Evolutionary conservation across 2,113 vertebrate genomes (phyloP), one percentile per base, ranked within the genome.

Genomic region (Eulemur rufifrons): DNA sequence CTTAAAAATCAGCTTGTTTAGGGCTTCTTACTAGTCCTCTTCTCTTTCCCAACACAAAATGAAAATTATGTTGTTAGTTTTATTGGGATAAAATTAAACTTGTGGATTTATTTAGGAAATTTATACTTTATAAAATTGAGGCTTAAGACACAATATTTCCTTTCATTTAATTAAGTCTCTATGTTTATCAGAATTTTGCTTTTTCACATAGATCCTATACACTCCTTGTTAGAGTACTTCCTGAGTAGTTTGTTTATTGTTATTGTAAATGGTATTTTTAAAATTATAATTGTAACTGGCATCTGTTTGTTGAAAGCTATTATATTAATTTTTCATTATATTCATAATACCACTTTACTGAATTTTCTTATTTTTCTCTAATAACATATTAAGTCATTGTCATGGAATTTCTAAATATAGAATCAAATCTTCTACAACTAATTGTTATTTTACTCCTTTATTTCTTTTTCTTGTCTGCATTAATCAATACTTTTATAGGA

Each of bases 361-460:
- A 95, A 86, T 61, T 86, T 85, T 37, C 78, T 89, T 66, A 17
- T 15, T 93, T 86, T 89, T 91, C 45, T 86, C 42, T 78, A 78
- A 85, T 73, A 64, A 88, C 23, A 47, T 34, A 63, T 34, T 61
- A 39, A 42, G 29, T 71, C 39, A 71, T 78, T 90, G 6, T 78
- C 25, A 59, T 54, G 42, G 42, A 91, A 63, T 95, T 80, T 80
- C 71, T 91, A 91, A 78, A 32, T 34, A 52, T 69, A 91, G 52
- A 91, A 91, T 61, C 25, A 80, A 71, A 63, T 86, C 37, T 89
- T 83, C 78, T 27, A 27, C 42, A 63, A 42, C 34, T 78, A 85
- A 84, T 50, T 84, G 0, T 90, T 83, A 68, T 42, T 85, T 91
- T 86, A 78, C 50, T 59, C 18, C 20, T 56, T 50, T 50, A 69